A percentile compares a stretch with the other conserved stretches of the same genome.
These are phyloP conservation scores for Thalassoma bifasciatum DNA, from an alignment of 2,113 vertebrate genomes.

Conservation along the genomic window DNA sequence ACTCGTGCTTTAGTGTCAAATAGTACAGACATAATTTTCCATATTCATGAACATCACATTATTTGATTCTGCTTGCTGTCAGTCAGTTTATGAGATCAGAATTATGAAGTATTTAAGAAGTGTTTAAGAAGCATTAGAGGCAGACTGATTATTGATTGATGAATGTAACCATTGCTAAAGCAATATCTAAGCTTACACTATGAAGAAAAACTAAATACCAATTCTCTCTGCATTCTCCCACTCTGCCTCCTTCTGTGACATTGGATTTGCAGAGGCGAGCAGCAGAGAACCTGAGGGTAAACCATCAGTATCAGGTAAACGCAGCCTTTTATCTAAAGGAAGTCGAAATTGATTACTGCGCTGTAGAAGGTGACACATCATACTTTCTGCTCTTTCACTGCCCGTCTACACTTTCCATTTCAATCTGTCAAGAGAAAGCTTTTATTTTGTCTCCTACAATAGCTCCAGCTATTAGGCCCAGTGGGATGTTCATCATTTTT, in stretches of 20 bases:
- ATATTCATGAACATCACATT: too few species aligned
- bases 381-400: not conserved
- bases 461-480: slow-evolving; percentile 29
- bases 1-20: not conserved
- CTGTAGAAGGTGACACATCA: not conserved
- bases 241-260: slow-evolving; percentile 2
- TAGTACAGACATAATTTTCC: not conserved
- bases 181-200: not conserved
- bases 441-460: slow-evolving; percentile 18
- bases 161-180: too few species aligned
- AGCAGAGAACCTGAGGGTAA: slow-evolving; percentile 94
- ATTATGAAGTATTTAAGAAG: too few species aligned
- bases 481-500: slow-evolving; percentile 28
- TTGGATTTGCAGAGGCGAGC: slow-evolving; percentile 87
- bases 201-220: not conserved
- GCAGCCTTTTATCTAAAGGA: slow-evolving; percentile 23
- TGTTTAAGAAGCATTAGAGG: too few species aligned
- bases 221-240: not conserved
- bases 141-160: too few species aligned
- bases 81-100: too few species aligned
- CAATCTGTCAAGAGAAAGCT: slow-evolving; percentile 32
- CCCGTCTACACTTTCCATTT: slow-evolving; percentile 6
- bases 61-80: too few species aligned
- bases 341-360: slow-evolving; percentile 7
- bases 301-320: slow-evolving; percentile 97